Conservation (phyloP, 1,140 invertebrate species). For the Camponotus vicinus region DNA sequence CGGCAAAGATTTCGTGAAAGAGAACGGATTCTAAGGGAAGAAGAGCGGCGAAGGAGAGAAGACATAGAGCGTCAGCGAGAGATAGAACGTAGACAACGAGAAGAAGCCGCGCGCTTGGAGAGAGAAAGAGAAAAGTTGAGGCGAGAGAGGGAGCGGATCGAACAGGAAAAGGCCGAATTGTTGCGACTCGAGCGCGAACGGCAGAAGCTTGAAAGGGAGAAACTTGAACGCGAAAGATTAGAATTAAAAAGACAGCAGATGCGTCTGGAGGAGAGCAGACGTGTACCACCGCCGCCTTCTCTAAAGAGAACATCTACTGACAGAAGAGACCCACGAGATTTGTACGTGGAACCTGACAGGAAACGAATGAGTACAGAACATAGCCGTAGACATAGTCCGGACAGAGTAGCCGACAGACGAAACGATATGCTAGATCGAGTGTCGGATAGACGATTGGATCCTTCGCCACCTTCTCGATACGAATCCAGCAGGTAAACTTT, state of each 20-base stretch:
- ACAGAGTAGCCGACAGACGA: slow-evolving; percentile 80
- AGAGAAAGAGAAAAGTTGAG: slow-evolving; percentile 92
- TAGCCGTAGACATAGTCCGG: slow-evolving; percentile 81
- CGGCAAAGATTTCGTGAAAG: slow-evolving; percentile 91
- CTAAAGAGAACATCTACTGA: slow-evolving; percentile 82
- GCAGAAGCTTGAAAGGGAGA: slow-evolving; percentile 93
- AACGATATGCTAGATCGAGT: slow-evolving; percentile 82
- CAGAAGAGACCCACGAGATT: slow-evolving; percentile 81
- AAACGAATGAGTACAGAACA: slow-evolving; percentile 82
- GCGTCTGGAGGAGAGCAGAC: slow-evolving; percentile 83
- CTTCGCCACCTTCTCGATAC: slow-evolving; percentile 81
- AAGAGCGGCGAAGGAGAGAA: slow-evolving; percentile 91
- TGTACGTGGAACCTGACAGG: slow-evolving; percentile 82
- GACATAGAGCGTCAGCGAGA: slow-evolving; percentile 91
- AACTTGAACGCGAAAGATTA: slow-evolving; percentile 93
- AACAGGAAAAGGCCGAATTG: slow-evolving; percentile 93
- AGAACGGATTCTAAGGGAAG: slow-evolving; percentile 92
- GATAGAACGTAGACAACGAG: slow-evolving; percentile 92
- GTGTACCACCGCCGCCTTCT: slow-evolving; percentile 82
- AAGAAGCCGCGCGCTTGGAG: slow-evolving; percentile 93
- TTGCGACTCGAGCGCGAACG: slow-evolving; percentile 93
- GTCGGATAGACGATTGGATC: slow-evolving; percentile 82
- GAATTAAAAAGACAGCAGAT: slow-evolving; percentile 93
- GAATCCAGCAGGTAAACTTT: slow-evolving; percentile 79
- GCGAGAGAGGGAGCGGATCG: slow-evolving; percentile 91